Base-by-base conservation (phyloP, 2,888 invertebrate species). In the Folsomia manolachei region DNA sequence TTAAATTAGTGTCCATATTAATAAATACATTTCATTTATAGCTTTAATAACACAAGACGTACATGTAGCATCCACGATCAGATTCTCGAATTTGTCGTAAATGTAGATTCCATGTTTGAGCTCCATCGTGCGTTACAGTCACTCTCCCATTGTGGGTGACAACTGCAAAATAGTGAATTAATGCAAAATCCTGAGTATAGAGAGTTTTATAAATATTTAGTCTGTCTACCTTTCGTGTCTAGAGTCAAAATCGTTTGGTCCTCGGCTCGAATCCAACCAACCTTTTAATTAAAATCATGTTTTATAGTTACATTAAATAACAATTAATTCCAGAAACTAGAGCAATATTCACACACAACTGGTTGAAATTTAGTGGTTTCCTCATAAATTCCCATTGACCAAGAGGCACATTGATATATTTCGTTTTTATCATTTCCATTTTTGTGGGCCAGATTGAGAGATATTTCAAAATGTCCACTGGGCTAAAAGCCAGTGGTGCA, bases 211-310 rank as follows among this genome's bases (percentile, higher is more conserved):
- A n/a, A n/a, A n/a, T n/a, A n/a, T n/a, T n/a, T n/a, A n/a, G n/a
- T n/a, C n/a, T n/a, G n/a, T n/a, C n/a, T n/a, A n/a, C n/a, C 90
- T 78, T 91, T 88, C 76, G 90, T 92, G 84, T 94, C 92, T 82
- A 95, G 87, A 63, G 93, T 92, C 70, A 94, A 86, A 53, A 94
- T 90, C n/a, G 94, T 94, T 84, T 94, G 93, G 85, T 94, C 94
- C 83, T 94, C 93, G 11, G 92, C 92, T 80, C 93, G 88, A 73
- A 95, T 87, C 94, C 94, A 95, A 61, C 93, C 94, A n/a, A 71
- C 94, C 92, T 94, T 94, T 56, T 25, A 25, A 27, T 63, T 24
- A 73, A 65, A 71, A 68, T 52, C 63, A 53, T 68, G 19, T 26
- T 62, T 27, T 61, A 26, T 61, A 52, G 25, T 62, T 7, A 61